Conservation (phyloP, 2,888 invertebrate species). For the Trissonchulus sp. region DNA sequence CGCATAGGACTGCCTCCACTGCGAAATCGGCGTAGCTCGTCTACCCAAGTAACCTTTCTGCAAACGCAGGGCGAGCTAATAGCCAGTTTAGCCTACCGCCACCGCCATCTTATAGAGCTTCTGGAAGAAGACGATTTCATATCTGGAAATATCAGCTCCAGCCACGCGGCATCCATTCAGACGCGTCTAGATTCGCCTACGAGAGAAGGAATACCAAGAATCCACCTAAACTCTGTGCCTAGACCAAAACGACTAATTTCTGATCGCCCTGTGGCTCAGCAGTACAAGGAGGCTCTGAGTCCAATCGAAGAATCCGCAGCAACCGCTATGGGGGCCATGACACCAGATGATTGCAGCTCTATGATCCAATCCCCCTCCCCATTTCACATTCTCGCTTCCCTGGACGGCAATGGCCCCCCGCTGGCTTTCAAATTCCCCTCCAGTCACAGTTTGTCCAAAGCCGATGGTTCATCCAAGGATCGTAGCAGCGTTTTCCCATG, state of each 20-base stretch:
- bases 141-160: background rate
- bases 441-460: too few species aligned
- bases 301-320: slow-evolving; percentile 8
- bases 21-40: background rate
- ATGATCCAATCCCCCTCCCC: background rate
- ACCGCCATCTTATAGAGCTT: background rate
- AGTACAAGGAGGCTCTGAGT: too few species aligned
- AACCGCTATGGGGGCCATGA: background rate
- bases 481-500: background rate
- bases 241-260: too few species aligned
- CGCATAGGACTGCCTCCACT: background rate
- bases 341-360: background rate
- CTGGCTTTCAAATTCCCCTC: background rate
- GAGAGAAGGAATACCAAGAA: too few species aligned
- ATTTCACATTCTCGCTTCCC: too few species aligned
- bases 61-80: background rate
- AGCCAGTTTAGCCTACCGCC: background rate
- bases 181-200: background rate
- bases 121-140: background rate
- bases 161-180: background rate
- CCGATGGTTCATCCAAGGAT: too few species aligned
- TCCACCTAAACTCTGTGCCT: too few species aligned
- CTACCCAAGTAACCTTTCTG: background rate
- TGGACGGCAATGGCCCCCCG: too few species aligned
- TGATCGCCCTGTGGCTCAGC: too few species aligned